phyloP scores from a whole-genome alignment of 2,797 vertebrate species.

The Threskiornis aethiopicus region DNA sequence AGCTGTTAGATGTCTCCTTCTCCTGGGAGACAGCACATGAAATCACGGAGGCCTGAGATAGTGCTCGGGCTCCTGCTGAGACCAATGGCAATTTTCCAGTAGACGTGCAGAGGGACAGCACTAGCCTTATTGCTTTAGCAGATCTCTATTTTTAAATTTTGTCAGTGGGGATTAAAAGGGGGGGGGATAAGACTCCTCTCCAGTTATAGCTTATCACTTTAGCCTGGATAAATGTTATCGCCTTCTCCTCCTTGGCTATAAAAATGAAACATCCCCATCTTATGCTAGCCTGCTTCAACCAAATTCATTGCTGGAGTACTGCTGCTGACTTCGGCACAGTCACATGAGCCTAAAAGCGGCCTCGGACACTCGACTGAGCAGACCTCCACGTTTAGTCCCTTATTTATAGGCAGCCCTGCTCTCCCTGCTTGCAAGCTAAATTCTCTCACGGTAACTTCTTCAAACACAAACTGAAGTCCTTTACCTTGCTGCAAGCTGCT shows the following conservation, averaged over 20 bases:
- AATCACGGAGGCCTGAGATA: neutral
- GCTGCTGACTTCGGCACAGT: neutral
- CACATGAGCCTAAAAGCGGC: neutral
- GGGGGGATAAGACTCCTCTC: neutral
- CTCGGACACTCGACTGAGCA: neutral
- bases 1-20: neutral
- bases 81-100: neutral
- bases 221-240: neutral
- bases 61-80: neutral
- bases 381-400: neutral
- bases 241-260: neutral
- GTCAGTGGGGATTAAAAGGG: neutral
- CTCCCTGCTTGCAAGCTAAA: neutral
- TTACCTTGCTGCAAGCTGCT: neutral
- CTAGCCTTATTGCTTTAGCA: neutral
- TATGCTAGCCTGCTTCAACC: neutral
- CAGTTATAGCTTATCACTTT: neutral
- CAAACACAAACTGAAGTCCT: neutral
- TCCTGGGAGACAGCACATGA: neutral
- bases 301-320: neutral
- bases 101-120: neutral
- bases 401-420: neutral
- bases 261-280: neutral
- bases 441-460: neutral
- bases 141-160: neutral